Percentiles rank a stretch among this genome's conserved stretches.
Evolutionary conservation across 2,888 invertebrate genomes (phyloP).

Genomic region (Busseola fusca): DNA sequence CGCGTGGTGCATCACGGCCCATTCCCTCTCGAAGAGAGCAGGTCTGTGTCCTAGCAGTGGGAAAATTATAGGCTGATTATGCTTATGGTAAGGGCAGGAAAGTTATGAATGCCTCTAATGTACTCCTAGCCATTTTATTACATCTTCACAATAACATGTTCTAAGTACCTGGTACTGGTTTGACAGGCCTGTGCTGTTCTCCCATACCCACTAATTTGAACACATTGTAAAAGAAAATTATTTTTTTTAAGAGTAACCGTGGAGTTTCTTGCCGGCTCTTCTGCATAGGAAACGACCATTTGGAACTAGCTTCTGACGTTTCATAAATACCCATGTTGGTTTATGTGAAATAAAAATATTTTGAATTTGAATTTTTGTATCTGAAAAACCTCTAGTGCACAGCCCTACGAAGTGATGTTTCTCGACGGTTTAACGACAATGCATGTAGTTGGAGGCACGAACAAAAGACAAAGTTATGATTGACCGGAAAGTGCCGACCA

Average conservation of each 20-base stretch:
- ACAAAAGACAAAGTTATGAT: slow-evolving; percentile 59
- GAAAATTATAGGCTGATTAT: neutral
- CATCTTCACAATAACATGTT: neutral
- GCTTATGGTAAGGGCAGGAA: neutral
- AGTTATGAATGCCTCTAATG: neutral
- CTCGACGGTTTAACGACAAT: slow-evolving; percentile 54
- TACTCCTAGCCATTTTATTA: neutral
- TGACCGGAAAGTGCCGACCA: slow-evolving; percentile 44
- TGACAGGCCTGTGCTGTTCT: too few species aligned
- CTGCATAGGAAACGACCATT: too few species aligned
- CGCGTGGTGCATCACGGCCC: neutral
- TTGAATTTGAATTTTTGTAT: too few species aligned
- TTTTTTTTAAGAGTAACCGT: too few species aligned
- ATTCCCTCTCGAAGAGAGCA: neutral
- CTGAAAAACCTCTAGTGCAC: neutral
- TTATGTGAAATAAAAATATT: too few species aligned
- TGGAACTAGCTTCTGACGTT: too few species aligned
- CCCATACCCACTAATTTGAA: too few species aligned
- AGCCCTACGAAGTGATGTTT: slow-evolving; percentile 40
- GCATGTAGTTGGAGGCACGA: slow-evolving; percentile 40
- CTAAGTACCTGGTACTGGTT: too few species aligned
- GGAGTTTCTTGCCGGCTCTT: too few species aligned
- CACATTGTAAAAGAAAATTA: too few species aligned
- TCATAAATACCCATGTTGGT: too few species aligned
- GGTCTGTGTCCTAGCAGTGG: neutral